phyloP scores from a whole-genome alignment of 2,113 vertebrate species.

The Scomber scombrus region DNA sequence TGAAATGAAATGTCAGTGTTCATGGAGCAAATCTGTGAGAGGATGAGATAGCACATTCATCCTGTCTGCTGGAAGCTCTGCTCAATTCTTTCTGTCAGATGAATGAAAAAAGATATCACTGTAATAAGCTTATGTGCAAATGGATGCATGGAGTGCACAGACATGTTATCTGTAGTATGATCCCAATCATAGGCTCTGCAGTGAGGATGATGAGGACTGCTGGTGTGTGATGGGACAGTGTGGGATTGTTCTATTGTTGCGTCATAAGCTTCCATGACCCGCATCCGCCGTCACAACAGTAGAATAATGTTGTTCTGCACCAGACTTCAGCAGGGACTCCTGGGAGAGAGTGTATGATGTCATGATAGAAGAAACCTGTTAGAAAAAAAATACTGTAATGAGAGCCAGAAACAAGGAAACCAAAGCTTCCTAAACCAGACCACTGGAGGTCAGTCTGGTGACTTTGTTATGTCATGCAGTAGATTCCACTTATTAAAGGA shows the following conservation, averaged over 20 bases:
- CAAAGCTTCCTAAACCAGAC: too few relatives aligned
- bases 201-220: not conserved
- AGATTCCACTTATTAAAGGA: too few relatives aligned
- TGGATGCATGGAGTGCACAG: not conserved
- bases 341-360: not conserved
- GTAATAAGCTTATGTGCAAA: not conserved
- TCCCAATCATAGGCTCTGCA: not conserved
- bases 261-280: conserved; percentile 21
- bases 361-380: not conserved
- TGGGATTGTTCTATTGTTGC: conserved; percentile 11
- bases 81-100: not conserved
- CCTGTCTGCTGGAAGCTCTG: not conserved
- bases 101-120: not conserved
- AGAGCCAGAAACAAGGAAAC: too few relatives aligned
- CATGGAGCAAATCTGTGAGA: too few relatives aligned
- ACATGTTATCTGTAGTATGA: not conserved
- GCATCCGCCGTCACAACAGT: not conserved
- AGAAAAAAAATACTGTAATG: too few relatives aligned
- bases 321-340: not conserved
- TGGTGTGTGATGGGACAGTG: not conserved
- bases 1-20: too few relatives aligned
- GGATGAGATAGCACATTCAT: too few relatives aligned
- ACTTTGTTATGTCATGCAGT: too few relatives aligned
- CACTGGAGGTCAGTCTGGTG: too few relatives aligned
- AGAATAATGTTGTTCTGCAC: not conserved